A percentile compares a stretch with the other conserved stretches of the same genome.
Evolutionary conservation across 2,797 vertebrate genomes (phyloP).

Genomic region (Benthosema pterotum): DNA sequence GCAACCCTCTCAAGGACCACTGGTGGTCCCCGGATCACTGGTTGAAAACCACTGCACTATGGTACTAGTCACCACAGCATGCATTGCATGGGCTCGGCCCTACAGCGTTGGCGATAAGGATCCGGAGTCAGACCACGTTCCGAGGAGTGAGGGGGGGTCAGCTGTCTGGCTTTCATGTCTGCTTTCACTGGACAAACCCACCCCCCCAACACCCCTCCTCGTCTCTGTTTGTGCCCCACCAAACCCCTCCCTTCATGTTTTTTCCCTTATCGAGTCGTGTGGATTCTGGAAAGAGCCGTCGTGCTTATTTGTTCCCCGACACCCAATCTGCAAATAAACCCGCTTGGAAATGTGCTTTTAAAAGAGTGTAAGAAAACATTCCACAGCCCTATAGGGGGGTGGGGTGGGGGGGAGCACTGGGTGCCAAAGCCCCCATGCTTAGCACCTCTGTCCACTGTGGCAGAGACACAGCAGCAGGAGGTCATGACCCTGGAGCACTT

Average conservation of each 20-base stretch:
- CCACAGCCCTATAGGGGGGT: conserved; percentile 37
- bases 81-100: conserved; percentile 72
- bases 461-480: conserved; percentile 46
- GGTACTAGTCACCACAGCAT: conserved; percentile 78
- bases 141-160: conserved; percentile 63
- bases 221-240: conserved; percentile 82
- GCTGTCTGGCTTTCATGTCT: conserved; percentile 89
- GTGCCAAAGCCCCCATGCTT: conserved; percentile 55
- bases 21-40: too few species aligned
- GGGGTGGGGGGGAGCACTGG: conserved; percentile 24
- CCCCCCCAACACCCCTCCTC: conserved; percentile 14
- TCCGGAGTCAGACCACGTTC: conserved; percentile 71
- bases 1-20: too few species aligned
- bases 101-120: conserved; percentile 91
- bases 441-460: conserved; percentile 43
- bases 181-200: conserved; percentile 61
- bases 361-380: conserved; percentile 76
- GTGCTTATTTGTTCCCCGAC: conserved; percentile 85
- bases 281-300: conserved; percentile 84
- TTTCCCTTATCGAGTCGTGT: conserved; percentile 84
- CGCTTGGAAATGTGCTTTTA: conserved; percentile 77
- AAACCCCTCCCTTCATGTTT: conserved; percentile 59
- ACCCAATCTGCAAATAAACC: conserved; percentile 86
- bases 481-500: conserved; percentile 63
- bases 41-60: too few species aligned